These are phyloP conservation scores for Reticulitermes speratus DNA, from an alignment of 1,140 invertebrate species.

Conservation along the genomic window DNA sequence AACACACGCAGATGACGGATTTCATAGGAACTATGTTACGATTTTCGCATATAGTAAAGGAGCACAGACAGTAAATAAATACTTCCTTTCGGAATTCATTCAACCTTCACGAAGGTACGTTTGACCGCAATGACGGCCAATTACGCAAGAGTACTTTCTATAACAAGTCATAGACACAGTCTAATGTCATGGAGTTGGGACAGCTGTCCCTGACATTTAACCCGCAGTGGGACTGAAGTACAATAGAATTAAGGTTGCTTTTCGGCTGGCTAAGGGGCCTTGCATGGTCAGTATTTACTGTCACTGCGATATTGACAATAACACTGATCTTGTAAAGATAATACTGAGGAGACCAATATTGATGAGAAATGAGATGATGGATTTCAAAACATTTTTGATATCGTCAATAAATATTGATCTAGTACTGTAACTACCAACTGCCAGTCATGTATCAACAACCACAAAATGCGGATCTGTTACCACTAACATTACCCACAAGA, in stretches of 20 bases:
- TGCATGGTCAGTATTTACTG: no score
- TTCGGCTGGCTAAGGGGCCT: no score
- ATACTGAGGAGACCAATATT: no score
- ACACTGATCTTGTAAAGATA: no score
- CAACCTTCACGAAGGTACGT: neutral
- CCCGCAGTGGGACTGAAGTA: neutral
- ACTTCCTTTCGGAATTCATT: neutral
- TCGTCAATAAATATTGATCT: no score
- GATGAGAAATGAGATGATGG: no score
- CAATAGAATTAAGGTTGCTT: neutral
- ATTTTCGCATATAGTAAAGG: neutral
- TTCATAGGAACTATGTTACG: neutral
- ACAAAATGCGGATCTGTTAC: no score
- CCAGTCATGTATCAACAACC: no score
- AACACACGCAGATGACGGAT: neutral
- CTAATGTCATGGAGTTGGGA: neutral
- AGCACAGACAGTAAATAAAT: neutral
- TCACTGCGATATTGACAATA: no score
- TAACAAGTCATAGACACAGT: neutral
- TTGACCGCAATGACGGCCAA: neutral
- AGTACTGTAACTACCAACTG: no score
- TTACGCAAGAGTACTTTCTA: neutral
- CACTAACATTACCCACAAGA: no score
- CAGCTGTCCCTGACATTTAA: neutral
- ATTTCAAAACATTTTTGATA: no score